These are phyloP conservation scores for Momotus momota DNA, from an alignment of 2,797 vertebrate species.

Conservation along the genomic window DNA sequence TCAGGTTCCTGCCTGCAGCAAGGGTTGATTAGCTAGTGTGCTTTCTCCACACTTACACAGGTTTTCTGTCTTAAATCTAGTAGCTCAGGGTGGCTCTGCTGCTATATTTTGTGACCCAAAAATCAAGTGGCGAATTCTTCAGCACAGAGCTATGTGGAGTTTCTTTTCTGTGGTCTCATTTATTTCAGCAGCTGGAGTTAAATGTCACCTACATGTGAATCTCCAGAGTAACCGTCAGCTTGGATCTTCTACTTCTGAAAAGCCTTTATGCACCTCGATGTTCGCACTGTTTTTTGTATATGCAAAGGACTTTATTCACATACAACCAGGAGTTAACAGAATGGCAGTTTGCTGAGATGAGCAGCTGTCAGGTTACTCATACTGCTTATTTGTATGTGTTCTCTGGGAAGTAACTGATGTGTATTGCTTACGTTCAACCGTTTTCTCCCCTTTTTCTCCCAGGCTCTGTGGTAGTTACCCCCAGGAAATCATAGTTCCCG, in stretches of 20 bases:
- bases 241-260: neutral
- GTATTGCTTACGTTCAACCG: rapidly evolving
- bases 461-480: conserved; percentile 97
- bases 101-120: neutral
- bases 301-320: neutral
- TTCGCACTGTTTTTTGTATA: neutral
- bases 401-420: neutral
- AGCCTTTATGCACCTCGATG: rapidly evolving
- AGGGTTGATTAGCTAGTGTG: neutral
- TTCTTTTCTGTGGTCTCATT: neutral
- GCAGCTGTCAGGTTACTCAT: neutral
- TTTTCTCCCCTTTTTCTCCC: neutral
- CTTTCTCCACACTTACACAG: neutral
- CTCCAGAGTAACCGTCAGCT: neutral
- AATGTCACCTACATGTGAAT: rapidly evolving
- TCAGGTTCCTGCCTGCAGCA: neutral
- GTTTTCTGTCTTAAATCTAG: neutral
- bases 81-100: neutral
- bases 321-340: neutral
- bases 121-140: neutral
- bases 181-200: neutral
- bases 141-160: neutral
- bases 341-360: neutral
- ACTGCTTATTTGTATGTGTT: neutral
- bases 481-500: conserved; percentile 95